Evolutionary conservation across 2,888 invertebrate species (phyloP), one percentile per base, ranked within the genome.

Genomic region (Caenorhabditis sulstoni): DNA sequence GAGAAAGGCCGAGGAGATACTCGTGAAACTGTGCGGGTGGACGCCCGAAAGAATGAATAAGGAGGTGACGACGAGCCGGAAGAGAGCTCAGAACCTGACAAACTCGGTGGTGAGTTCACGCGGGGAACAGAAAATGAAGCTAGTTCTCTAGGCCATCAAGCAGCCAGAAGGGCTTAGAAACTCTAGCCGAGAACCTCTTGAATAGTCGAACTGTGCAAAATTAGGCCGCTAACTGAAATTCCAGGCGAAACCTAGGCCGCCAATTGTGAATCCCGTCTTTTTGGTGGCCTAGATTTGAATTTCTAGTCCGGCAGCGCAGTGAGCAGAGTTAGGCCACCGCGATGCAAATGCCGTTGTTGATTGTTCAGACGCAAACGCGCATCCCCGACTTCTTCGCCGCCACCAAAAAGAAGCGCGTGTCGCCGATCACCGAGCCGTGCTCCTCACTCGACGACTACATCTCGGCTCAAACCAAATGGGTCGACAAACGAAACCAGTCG

Each of bases 371-470:
- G 4, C 82, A 82, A 23, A 58, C 78, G 2, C 18, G 41, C 7
- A 68, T 82, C 0, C 61, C 68, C 5, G 62, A 81, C 18, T 79
- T 76, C 62, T 81, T 81, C 67, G 23, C 59, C n/a, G 35, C 55
- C 7, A 61, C 47, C 4, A 57, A 29, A 65, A 14, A 29, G 2
- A 49, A 41, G 20, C 39, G 37, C 8, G 37, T 65, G 29, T 23
- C 57, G 20, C 47, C 55, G 35, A 50, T 64, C 12, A 53, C 55
- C 1, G 58, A 64, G 22, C 57, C 64, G 14, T 73, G 73, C 23
- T 11, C 5, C 0, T 50, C 73, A 1, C 1, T 65, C 7, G 66
- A 74, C 11, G 66, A 74, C 9, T 74, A 74, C 29, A 66, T 55
- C 8, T 39, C 47, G 1, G 53, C 58, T 0, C 64, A 53, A 8